Evolutionary conservation across 2,797 vertebrate species (phyloP).

Genomic region (Dipus sagitta): DNA sequence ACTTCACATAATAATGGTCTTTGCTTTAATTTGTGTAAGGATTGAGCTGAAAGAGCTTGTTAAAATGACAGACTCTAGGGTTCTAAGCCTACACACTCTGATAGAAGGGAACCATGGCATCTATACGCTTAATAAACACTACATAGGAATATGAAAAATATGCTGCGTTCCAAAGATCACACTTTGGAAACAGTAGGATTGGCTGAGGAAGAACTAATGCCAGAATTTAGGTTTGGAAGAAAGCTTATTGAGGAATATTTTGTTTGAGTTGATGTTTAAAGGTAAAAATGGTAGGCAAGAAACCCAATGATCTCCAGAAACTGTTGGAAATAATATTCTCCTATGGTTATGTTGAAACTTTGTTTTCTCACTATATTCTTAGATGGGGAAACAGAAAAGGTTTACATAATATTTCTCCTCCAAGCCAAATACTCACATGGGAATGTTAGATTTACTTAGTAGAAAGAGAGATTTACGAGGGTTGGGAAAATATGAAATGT

Average conservation of each 20-base stretch:
- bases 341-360: constrained; percentile 2
- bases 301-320: neutral
- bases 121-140: neutral
- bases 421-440: constrained; percentile 47
- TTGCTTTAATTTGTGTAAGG: neutral
- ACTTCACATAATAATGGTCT: neutral
- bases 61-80: neutral
- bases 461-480: constrained; percentile 72
- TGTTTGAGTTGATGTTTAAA: neutral
- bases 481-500: constrained; percentile 43
- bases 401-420: constrained; percentile 57
- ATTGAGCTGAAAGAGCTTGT: neutral
- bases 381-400: constrained; percentile 19
- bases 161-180: neutral
- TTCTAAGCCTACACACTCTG: neutral
- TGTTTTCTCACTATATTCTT: neutral
- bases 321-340: constrained; percentile 13
- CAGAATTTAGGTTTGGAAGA: neutral
- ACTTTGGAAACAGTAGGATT: neutral
- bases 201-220: neutral
- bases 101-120: neutral
- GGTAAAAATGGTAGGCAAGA: neutral
- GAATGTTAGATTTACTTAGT: constrained; percentile 67
- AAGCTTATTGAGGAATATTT: neutral
- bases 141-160: neutral